Percentiles rank a stretch among this genome's conserved stretches.
Conservation (phyloP, 2,797 vertebrate genomes). For the Ciconia nigra region DNA sequence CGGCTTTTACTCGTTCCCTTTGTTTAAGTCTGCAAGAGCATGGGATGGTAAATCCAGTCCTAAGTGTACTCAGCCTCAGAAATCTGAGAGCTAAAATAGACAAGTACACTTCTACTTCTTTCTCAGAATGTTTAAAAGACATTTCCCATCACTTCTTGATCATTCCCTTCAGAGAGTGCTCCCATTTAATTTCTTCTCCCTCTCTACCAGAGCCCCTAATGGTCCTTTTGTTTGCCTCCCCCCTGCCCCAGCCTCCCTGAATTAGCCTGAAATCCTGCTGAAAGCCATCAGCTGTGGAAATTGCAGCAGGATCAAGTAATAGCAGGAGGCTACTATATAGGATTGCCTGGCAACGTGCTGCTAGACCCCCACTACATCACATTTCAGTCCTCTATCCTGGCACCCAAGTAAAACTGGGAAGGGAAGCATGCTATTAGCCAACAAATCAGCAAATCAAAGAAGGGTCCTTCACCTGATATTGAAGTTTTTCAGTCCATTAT, state of each 20-base stretch:
- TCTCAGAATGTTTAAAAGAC: neutral
- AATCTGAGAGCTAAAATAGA: neutral
- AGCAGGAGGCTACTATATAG: neutral
- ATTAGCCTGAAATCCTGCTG: neutral
- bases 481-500: neutral
- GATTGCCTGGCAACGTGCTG: neutral
- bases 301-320: neutral
- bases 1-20: neutral
- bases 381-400: neutral
- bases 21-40: neutral
- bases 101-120: neutral
- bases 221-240: neutral
- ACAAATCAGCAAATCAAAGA: neutral
- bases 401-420: neutral
- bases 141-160: neutral
- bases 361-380: neutral
- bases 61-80: neutral
- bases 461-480: neutral
- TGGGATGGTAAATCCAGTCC: neutral
- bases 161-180: neutral
- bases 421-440: neutral
- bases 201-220: neutral
- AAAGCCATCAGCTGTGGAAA: neutral
- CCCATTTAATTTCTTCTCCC: neutral
- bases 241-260: neutral